These are phyloP conservation scores for Sula dactylatra DNA, from an alignment of 2,113 vertebrate species.

Conservation along the genomic window DNA sequence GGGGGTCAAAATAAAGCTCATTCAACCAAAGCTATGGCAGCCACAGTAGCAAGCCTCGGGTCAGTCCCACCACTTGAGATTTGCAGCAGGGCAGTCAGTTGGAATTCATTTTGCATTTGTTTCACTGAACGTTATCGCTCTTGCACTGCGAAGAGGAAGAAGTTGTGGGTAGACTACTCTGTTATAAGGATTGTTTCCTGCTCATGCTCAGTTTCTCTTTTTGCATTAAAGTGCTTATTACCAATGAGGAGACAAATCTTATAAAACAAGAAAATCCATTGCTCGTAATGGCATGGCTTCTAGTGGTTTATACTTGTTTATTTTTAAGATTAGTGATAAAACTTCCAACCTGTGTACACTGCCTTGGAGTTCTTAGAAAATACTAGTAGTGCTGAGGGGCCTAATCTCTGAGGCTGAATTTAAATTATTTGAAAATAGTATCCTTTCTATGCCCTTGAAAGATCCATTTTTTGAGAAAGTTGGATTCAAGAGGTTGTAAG, in stretches of 20 bases:
- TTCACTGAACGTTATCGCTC: neutral
- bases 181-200: neutral
- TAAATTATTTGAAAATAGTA: slow-evolving; percentile 33
- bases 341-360: neutral
- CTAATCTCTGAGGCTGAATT: neutral
- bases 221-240: neutral
- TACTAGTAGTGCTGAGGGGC: neutral
- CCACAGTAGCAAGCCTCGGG: neutral
- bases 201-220: neutral
- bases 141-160: neutral
- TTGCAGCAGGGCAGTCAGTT: slow-evolving; percentile 3
- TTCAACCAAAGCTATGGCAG: neutral
- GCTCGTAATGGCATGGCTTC: neutral
- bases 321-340: slow-evolving; percentile 30
- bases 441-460: slow-evolving; percentile 1
- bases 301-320: neutral
- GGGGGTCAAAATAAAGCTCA: slow-evolving; percentile 28
- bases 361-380: neutral
- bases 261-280: neutral
- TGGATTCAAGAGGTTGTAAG: neutral
- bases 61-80: slow-evolving; percentile 27
- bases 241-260: neutral
- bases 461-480: slow-evolving; percentile 26
- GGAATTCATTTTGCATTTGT: slow-evolving; percentile 38
- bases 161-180: neutral